Evolutionary conservation across 1,140 invertebrate genomes (phyloP).

Genomic region (Caerostris extrusa): DNA sequence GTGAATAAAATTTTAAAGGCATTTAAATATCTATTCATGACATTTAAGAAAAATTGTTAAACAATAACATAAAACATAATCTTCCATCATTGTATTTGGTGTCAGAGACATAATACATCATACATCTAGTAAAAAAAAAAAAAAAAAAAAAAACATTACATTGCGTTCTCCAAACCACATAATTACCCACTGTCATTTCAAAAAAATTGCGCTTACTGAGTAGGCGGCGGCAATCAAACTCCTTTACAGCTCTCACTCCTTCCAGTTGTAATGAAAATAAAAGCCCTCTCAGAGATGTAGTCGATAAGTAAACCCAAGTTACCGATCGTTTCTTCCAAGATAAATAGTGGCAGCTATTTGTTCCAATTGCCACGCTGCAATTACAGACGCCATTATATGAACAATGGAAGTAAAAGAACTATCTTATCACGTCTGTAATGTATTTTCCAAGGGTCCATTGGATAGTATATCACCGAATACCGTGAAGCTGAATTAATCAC

Average conservation of each 20-base stretch:
- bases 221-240: neutral
- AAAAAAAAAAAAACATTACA: too few relatives aligned
- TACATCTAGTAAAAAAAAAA: too few relatives aligned
- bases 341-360: slow-evolving; percentile 30
- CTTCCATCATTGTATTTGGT: too few relatives aligned
- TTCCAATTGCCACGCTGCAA: slow-evolving; percentile 30
- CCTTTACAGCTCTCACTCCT: neutral
- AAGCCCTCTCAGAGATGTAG: slow-evolving; percentile 1
- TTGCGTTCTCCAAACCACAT: too few relatives aligned
- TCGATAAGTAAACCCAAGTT: slow-evolving; percentile 31
- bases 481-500: neutral
- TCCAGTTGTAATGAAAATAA: neutral
- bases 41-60: too few relatives aligned
- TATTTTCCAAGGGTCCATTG: neutral
- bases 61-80: too few relatives aligned
- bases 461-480: neutral
- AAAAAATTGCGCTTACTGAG: neutral
- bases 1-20: too few relatives aligned
- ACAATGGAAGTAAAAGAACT: slow-evolving; percentile 32
- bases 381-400: slow-evolving; percentile 33
- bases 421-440: slow-evolving; percentile 12
- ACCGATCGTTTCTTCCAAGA: slow-evolving; percentile 10
- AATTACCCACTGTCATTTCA: too few relatives aligned
- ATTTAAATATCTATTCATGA: too few relatives aligned
- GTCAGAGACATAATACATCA: too few relatives aligned